Base-by-base conservation (phyloP, 2,888 invertebrate species). In the Marronus borbonicus region DNA sequence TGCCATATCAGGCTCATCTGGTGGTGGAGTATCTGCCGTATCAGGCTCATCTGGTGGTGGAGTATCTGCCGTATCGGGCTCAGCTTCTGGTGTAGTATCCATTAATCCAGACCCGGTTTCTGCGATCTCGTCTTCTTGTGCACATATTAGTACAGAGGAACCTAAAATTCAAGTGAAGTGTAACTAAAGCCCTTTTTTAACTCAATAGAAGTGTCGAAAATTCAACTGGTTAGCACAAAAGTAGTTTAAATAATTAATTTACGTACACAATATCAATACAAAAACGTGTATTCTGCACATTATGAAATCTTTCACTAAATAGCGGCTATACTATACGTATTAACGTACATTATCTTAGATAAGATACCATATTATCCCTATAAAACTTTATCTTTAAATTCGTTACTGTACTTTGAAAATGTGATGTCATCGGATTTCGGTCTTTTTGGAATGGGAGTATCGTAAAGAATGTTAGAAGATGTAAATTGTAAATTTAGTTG, bases 231-330 rank as follows among this genome's bases (percentile, higher is more conserved):
- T 44, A 12, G 12, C 12, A 12, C 8, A 8, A 5, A 5, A 8
- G 8, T 39, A 39, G 39, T 62, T 62, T 28, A 62, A 28, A 20
- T 62, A 24, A 10, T 24, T 31, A 62, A 62, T 44, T 17, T 44
- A 66, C 66, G 49, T 66, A 66, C 66, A 66, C 17, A 49, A 2
- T 12, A 66, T 20, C 17, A 66, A 10, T 20, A 66, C 5, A 44
- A 66, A 4, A 8, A 66, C 44, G 24, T 66, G 20, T 44, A 3
- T 44, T 7, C 20, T 12, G 24, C 14, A 12, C 66, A 66, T 66
- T 44, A 4, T 20, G 66, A 3, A 20, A 20, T 24, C 12, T 12
- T 49, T 17, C 4, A 66, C 66, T 49, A 17, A 66, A 66, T 17
- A n/a, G 36, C 36, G 10, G 5, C 1, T 36, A 50, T 50, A n/a